Percentiles rank a stretch among this genome's conserved stretches.
Conservation (phyloP, 2,113 vertebrate species). For the Bos taurus region DNA sequence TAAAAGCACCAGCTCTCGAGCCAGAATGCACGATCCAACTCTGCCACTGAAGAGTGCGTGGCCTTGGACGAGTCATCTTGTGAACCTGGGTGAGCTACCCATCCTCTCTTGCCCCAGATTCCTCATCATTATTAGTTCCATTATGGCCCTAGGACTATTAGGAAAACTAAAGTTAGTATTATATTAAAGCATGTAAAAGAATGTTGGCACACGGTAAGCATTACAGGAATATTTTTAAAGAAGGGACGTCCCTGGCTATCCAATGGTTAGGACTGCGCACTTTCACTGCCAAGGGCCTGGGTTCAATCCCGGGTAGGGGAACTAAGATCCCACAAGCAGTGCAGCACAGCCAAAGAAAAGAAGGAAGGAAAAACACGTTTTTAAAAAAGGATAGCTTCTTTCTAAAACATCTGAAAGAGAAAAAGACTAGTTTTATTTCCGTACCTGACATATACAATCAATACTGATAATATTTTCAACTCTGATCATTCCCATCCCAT, state of each 20-base stretch:
- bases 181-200: background rate
- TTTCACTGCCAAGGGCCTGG: background rate
- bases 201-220: background rate
- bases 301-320: background rate
- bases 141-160: background rate
- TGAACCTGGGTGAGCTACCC: background rate
- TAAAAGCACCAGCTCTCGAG: background rate
- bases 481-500: constrained; percentile 10
- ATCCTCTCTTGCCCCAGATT: background rate
- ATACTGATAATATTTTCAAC: constrained; percentile 22
- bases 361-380: background rate
- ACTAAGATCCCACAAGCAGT: background rate
- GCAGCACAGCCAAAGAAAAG: background rate
- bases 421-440: constrained; percentile 3
- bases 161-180: background rate
- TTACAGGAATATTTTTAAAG: background rate
- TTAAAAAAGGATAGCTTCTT: background rate
- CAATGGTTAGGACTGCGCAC: background rate
- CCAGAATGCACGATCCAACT: background rate
- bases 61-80: background rate
- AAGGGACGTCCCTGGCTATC: background rate
- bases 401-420: background rate
- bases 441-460: background rate
- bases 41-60: background rate
- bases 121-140: background rate